Percentiles rank a stretch among this genome's conserved stretches.
Evolutionary conservation across 92 coral and sea anemone genomes (phyloP).

Genomic region (Paragorgia papillata): DNA sequence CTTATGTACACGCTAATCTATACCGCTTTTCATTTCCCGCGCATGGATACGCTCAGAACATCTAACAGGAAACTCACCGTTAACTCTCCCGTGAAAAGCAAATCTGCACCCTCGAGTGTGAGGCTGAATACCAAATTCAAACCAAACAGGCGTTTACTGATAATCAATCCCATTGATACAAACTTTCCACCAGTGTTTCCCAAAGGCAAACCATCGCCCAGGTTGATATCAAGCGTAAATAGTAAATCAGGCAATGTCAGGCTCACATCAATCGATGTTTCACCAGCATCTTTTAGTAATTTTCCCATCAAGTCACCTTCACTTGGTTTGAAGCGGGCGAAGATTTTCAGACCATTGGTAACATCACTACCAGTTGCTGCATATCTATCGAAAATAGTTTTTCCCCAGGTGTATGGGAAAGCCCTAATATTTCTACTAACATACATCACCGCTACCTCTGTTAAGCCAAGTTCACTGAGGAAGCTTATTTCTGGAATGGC

Average conservation of each 20-base stretch:
- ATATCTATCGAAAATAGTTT: background rate
- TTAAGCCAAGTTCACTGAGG: background rate
- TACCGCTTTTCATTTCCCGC: no score
- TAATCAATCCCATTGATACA: slow-evolving; percentile 6
- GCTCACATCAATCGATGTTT: background rate
- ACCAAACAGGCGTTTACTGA: slow-evolving; percentile 28
- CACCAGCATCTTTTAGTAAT: background rate
- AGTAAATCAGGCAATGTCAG: slow-evolving; percentile 2
- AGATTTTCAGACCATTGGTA: background rate
- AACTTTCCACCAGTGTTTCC: background rate
- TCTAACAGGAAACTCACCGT: slow-evolving; percentile 14
- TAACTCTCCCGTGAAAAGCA: slow-evolving; percentile 16
- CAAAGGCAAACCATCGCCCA: background rate
- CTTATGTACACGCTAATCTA: no score
- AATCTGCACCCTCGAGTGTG: background rate
- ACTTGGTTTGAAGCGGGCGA: slow-evolving; percentile 10
- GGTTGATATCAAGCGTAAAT: slow-evolving; percentile 4
- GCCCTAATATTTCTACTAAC: background rate
- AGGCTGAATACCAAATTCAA: background rate
- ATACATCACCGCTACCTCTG: slow-evolving; percentile 13
- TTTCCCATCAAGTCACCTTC: slow-evolving; percentile 9
- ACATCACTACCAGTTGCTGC: background rate
- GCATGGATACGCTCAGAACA: no score
- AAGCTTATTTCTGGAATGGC: slow-evolving; percentile 3
- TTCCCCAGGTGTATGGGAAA: background rate